phyloP scores from a whole-genome alignment of 2,888 invertebrate species.

The Diaperis boleti region DNA sequence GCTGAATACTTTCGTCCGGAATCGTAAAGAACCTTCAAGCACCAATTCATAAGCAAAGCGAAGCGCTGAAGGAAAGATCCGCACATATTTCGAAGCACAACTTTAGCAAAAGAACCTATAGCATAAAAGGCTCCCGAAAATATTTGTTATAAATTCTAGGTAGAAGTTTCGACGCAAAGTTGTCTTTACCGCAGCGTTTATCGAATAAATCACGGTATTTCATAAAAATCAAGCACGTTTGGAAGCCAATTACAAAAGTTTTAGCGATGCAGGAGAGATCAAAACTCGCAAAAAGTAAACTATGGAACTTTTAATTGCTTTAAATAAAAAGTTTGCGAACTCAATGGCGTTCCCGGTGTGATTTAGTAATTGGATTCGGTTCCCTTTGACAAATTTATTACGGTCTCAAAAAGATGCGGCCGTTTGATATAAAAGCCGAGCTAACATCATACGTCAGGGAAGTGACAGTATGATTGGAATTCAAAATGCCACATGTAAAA shows the following conservation, averaged over 20 bases:
- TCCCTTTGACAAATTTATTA: conserved; percentile 11
- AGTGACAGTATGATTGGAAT: neutral
- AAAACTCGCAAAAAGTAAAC: neutral
- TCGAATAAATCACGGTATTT: conserved; percentile 6
- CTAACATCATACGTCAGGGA: conserved; percentile 8
- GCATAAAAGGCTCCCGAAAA: conserved; percentile 2
- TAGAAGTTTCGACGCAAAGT: neutral
- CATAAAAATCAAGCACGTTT: conserved; percentile 4
- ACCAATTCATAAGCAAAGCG: conserved; percentile 12
- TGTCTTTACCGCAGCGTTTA: neutral
- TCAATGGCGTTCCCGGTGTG: neutral
- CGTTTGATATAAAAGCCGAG: conserved; percentile 4
- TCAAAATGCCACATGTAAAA: neutral
- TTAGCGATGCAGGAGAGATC: neutral
- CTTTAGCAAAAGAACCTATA: conserved; percentile 1
- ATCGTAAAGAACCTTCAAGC: conserved; percentile 9
- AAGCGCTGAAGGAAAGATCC: conserved; percentile 1
- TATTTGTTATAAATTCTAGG: conserved; percentile 1
- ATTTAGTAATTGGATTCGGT: conserved; percentile 9
- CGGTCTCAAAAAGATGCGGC: conserved; percentile 4
- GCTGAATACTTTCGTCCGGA: conserved; percentile 4
- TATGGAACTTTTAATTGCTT: conserved; percentile 14
- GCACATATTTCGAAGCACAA: conserved; percentile 4
- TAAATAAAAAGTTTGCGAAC: neutral
- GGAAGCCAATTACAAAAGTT: neutral